Base-by-base conservation (phyloP, 2,113 vertebrate species). In the Nothoprocta pentlandii region DNA sequence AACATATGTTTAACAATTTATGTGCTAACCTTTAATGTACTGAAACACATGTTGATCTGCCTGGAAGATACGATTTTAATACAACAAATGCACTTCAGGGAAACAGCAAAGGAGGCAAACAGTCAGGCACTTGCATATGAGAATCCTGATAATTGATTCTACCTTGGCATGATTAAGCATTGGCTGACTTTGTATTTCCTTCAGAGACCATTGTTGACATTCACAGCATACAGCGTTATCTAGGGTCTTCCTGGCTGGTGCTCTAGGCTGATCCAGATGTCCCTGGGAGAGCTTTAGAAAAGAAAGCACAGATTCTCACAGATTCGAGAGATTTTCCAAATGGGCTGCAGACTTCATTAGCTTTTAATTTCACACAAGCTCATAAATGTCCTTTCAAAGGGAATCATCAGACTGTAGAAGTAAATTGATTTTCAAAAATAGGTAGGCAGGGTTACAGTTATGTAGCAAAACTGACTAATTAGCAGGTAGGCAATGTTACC, bases 301-400 rank as follows among this genome's bases (percentile, higher is more conserved):
- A 42, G 59, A 93, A 21, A 92, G 6, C 49, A 83, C 67, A 87
- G 64, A 39, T 47, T 92, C 64, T 67, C 77, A 36, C 36, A 23
- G 53, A 91, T 61, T 54, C 58, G 20, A 92, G 39, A 22, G 54
- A 66, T 80, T 97, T 76, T 97, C 42, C 26, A 73, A 70, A 68
- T 78, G 39, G 42, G 88, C n/a, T 73, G 82, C 63, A 96, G 87
- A 92, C 12, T 89, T 90, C 46, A 94, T 92, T 87, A 92, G 16
- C 22, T 95, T 96, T 97, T 92, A 62, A 93, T 95, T 96, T 97
- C 61, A 59, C 36, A 90, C 51, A 77, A 76, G 82, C 80, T 95
- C 53, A 47, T 88, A 89, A 97, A 87, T 81, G 20, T 90, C 41
- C 47, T 95, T 95, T 94, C 68, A 82, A 88, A 94, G 88, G 36